phyloP scores from a whole-genome alignment of 2,888 invertebrate genomes.

The Drosophila ustulata region DNA sequence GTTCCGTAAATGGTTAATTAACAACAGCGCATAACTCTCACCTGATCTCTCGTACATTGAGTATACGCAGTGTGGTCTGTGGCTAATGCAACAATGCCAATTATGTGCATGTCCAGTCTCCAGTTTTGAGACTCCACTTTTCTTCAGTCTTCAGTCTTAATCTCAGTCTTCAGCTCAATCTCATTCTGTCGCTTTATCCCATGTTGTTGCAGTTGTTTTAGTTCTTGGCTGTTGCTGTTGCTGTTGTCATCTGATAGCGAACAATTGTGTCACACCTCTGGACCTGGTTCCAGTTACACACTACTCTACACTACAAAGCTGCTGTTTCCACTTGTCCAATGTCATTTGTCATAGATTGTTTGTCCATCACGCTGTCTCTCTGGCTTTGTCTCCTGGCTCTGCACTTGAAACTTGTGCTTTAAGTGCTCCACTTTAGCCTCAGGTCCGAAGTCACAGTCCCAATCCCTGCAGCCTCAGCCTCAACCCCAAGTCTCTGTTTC shows the following conservation, averaged over 20 bases:
- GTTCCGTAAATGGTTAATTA: conserved; percentile 77
- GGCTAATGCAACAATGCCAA: conserved; percentile 68
- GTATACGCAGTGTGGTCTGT: neutral
- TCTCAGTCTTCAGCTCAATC: conserved; percentile 44
- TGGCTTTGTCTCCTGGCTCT: neutral
- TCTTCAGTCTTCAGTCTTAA: conserved; percentile 32
- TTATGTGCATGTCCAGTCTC: conserved; percentile 69
- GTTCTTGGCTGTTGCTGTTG: conserved; percentile 20
- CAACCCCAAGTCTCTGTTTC: conserved; percentile 10
- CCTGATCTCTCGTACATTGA: conserved; percentile 44
- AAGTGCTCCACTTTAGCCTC: conserved; percentile 30
- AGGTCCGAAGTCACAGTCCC: conserved; percentile 7
- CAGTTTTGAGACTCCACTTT: conserved; percentile 19
- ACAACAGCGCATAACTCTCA: conserved; percentile 78
- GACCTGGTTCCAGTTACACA: conserved; percentile 50
- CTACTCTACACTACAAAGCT: conserved; percentile 14
- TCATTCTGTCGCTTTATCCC: neutral
- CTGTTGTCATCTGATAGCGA: conserved; percentile 64
- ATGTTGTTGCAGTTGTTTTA: conserved; percentile 10
- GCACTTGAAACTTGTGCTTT: conserved; percentile 38
- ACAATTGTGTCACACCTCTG: conserved; percentile 74
- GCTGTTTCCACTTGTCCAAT: conserved; percentile 55
- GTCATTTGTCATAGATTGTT: conserved; percentile 69
- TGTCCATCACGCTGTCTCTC: neutral
- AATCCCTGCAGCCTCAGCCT: conserved; percentile 23